Conservation (phyloP, 2,888 invertebrate species). For the Lasioglossum zephyrum region DNA sequence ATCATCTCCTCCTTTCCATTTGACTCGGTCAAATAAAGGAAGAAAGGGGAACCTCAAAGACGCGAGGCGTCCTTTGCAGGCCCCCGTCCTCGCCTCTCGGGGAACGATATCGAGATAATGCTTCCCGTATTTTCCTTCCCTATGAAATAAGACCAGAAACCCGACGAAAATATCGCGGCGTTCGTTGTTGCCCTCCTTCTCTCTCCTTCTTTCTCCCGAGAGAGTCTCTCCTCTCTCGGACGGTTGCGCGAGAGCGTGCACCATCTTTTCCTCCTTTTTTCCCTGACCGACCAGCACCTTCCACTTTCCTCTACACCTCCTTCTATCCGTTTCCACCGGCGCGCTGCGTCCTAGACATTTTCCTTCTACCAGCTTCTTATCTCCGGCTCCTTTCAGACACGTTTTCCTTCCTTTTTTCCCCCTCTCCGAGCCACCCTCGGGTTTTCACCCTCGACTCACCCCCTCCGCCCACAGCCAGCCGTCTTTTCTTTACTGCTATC, state of each 20-base stretch:
- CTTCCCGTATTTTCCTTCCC: conserved; percentile 59
- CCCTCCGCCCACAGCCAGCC: not conserved
- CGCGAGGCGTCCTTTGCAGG: conserved; percentile 35
- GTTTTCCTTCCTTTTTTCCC: not conserved
- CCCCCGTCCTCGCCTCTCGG: conserved; percentile 15
- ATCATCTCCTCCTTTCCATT: conserved; percentile 60
- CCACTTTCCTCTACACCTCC: conserved; percentile 30
- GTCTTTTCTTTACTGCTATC: conserved; percentile 59
- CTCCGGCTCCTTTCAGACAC: conserved; percentile 49
- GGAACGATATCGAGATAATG: conserved; percentile 53
- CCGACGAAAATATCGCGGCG: conserved; percentile 55
- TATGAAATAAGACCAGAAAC: conserved; percentile 62
- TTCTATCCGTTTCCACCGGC: conserved; percentile 18
- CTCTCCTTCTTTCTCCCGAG: conserved; percentile 16
- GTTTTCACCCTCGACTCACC: not conserved
- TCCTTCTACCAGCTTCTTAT: conserved; percentile 58
- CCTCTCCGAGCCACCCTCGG: not conserved
- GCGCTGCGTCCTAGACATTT: conserved; percentile 39
- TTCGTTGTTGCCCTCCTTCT: conserved; percentile 26
- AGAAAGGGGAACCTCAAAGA: conserved; percentile 55
- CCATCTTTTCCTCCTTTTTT: conserved; percentile 22
- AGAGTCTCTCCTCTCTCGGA: not conserved
- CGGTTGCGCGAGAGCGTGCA: not conserved
- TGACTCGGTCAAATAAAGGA: conserved; percentile 50
- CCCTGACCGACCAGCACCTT: conserved; percentile 8